Evolutionary conservation across 2,888 invertebrate species (phyloP), one percentile per base, ranked within the genome.

Genomic region (Uropetala carovei): DNA sequence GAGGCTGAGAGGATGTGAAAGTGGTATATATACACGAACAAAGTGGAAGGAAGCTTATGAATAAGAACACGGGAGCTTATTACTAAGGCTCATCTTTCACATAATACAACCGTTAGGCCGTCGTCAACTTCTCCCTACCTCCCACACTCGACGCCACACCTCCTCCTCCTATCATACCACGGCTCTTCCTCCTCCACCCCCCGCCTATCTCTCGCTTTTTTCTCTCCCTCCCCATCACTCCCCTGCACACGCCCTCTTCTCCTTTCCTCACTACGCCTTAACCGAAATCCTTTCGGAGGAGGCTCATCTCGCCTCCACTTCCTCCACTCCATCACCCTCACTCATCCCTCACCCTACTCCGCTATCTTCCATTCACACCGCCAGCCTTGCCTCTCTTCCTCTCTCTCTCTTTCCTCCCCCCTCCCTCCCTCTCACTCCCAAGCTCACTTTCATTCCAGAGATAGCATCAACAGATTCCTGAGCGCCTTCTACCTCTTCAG

Each of bases 11-110:
- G 43, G 43, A 43, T 43, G 43, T 43, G 43, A 68, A 68, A 68
- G 22, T 11, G 27, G 75, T 43, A 43, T 43, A 43, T 43, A 43
- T 43, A 43, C 43, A 43, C 43, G 27, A 11, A 27, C 75, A 75
- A 75, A 75, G 27, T 75, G 22, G 75, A 75, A 27, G 75, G n/a
- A 68, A 18, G 68, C 68, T 68, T 68, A 68, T 68, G 68, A 68
- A 68, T 68, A 68, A 68, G 68, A 68, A 68, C 68, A 68, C 68
- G 68, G 10, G 27, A 27, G 22, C 1, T 75, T 75, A 27, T 14
- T 75, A 27, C 27, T 10, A 14, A 22, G 22, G 75, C 27, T 75
- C 75, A 27, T 11, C 27, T 27, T 75, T 75, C 27, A 13, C 75
- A 10, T 68, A 68, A n/a, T 68, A 7, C 22, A 68, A 27, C 75